These are phyloP conservation scores for Plagodis pulveraria DNA, from an alignment of 2,888 invertebrate species.

Conservation along the genomic window DNA sequence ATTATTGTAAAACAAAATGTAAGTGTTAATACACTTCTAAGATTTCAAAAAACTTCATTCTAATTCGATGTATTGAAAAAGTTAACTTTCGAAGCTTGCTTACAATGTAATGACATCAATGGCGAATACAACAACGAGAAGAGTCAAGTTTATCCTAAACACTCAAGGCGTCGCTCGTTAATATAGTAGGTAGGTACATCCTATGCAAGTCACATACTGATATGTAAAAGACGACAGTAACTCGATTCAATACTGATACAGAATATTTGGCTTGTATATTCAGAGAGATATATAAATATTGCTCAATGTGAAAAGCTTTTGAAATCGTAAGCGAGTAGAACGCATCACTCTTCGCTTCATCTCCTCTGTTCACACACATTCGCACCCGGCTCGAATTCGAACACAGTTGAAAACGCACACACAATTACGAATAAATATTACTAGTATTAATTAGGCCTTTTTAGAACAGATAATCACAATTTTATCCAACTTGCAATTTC, in stretches of 20 bases:
- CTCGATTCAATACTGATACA: conserved; percentile 76
- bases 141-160: conserved; percentile 62
- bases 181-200: conserved; percentile 51
- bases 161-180: conserved; percentile 65
- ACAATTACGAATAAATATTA: conserved; percentile 76
- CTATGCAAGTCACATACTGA: conserved; percentile 82
- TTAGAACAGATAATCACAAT: conserved; percentile 83
- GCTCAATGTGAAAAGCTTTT: conserved; percentile 64
- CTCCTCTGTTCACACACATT: conserved; percentile 49
- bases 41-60: conserved; percentile 61
- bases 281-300: conserved; percentile 40
- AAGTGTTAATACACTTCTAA: conserved; percentile 59
- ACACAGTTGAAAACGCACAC: conserved; percentile 72
- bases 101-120: conserved; percentile 65
- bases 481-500: conserved; percentile 69
- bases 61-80: conserved; percentile 79
- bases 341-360: conserved; percentile 44
- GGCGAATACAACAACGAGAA: conserved; percentile 71
- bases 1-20: conserved; percentile 57
- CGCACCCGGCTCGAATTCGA: conserved; percentile 68
- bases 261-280: conserved; percentile 63
- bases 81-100: conserved; percentile 67
- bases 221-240: conserved; percentile 80
- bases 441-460: conserved; percentile 84
- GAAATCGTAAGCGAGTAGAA: conserved; percentile 59